Evolutionary conservation across 2,113 vertebrate genomes (phyloP).

Genomic region (Ibidorhyncha struthersii): DNA sequence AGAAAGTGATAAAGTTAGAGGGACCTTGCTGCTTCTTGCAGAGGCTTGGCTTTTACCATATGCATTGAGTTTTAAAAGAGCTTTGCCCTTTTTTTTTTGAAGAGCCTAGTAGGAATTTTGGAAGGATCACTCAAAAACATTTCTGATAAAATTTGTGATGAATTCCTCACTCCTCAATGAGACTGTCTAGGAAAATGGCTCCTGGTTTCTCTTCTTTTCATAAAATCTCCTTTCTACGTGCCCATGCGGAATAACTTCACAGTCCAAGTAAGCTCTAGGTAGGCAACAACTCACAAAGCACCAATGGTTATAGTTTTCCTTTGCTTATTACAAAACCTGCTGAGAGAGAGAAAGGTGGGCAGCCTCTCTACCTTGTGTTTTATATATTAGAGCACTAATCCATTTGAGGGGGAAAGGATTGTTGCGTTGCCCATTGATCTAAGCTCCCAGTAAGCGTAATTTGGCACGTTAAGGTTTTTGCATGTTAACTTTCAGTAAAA

Average conservation of each 20-base stretch:
- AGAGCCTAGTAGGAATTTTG: background rate
- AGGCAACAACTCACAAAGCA: background rate
- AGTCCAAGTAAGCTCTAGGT: background rate
- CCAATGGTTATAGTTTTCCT: accelerated
- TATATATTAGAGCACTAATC: too few relatives aligned
- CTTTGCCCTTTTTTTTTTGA: background rate
- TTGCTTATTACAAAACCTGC: background rate
- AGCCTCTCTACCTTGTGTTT: background rate
- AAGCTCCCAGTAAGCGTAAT: background rate
- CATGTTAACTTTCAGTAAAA: background rate
- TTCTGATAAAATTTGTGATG: background rate
- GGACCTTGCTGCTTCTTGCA: background rate
- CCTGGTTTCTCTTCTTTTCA: background rate
- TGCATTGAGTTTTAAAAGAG: background rate
- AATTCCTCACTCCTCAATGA: background rate
- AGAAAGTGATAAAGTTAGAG: background rate
- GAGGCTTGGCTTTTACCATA: background rate
- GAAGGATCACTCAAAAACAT: background rate
- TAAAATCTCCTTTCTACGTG: background rate
- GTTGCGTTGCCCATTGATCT: accelerated
- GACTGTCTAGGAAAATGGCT: background rate
- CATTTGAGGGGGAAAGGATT: too few relatives aligned
- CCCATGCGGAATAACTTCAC: background rate
- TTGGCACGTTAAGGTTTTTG: background rate
- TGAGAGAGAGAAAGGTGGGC: accelerated